Base-by-base conservation (phyloP, 2,888 invertebrate species). In the Bibio marci region DNA sequence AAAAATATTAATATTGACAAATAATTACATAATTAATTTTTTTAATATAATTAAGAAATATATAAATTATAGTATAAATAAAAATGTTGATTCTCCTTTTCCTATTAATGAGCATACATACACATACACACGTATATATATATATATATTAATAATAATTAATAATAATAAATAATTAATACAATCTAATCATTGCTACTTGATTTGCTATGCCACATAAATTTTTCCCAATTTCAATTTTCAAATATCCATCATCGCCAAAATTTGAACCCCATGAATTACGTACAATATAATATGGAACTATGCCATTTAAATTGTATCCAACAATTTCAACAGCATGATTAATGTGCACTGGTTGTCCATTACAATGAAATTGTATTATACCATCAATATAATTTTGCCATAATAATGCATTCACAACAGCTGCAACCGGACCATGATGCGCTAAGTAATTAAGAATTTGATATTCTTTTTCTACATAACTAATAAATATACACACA, bases 261-360 rank as follows among this genome's bases (percentile, higher is more conserved):
- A 80, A 88, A 6, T 70, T 67, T 4, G 65, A 51, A 0, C 87
- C 87, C 88, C 88, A 90, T 0, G 86, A 85, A 62, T 88, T 88
- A 49, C 80, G 71, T 1, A 80, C 78, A 36, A 88, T 82, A 56
- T 86, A 90, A 61, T 76, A 73, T 0, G 87, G 87, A 13, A 79
- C 71, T 2, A 68, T 63, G 4, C 70, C 75, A 6, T 72, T 70
- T 15, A 76, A 58, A 52, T 88, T 80, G 55, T 87, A 90, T 1
- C 90, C 88, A 0, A 88, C 77, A 37, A 88, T 65, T 55, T 83
- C 73, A 0, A 85, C 82, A 0, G 86, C 86, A 52, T 88, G 87
- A 57, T 87, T 86, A n/a, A 80, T 57, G 30, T 66, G 66, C 1
- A 51, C 38, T 1, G 66, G 56, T 1, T 64, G 56, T 3, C 70